These are phyloP conservation scores for Penaeus indicus DNA, from an alignment of 1,140 invertebrate species.

Conservation along the genomic window DNA sequence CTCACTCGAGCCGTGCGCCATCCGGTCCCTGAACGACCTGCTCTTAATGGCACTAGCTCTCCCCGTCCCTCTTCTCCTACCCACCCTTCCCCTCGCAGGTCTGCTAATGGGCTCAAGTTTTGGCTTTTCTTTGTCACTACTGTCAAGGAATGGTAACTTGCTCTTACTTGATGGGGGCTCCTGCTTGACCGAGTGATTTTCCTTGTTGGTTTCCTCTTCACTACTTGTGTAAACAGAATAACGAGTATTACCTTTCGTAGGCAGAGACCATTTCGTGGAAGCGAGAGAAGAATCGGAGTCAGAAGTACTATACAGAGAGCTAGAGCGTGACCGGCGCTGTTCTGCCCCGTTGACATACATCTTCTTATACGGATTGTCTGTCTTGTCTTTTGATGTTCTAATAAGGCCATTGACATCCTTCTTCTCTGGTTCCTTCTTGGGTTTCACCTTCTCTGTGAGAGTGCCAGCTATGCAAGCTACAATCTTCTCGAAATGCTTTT, in stretches of 20 bases:
- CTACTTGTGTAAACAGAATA: constrained; percentile 64
- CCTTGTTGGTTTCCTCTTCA: constrained; percentile 64
- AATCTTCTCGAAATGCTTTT: constrained; percentile 76
- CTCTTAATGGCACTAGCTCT: constrained; percentile 39
- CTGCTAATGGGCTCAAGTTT: constrained; percentile 14
- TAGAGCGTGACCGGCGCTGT: constrained; percentile 72
- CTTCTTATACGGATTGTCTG: constrained; percentile 79
- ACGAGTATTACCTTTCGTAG: constrained; percentile 38
- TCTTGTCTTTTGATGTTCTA: constrained; percentile 69
- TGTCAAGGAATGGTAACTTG: constrained; percentile 24
- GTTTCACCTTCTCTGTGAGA: constrained; percentile 55
- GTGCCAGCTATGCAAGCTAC: constrained; percentile 79
- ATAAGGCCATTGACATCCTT: constrained; percentile 59
- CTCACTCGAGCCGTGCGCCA: constrained; percentile 29
- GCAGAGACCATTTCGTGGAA: constrained; percentile 56
- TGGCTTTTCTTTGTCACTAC: constrained; percentile 33
- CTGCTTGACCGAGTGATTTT: constrained; percentile 48
- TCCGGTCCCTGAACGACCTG: constrained; percentile 33
- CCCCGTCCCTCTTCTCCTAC: constrained; percentile 44
- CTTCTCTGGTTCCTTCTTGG: constrained; percentile 49
- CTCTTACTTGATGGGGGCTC: constrained; percentile 34
- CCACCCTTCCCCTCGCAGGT: constrained; percentile 36
- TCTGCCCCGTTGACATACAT: constrained; percentile 82
- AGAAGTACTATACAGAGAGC: constrained; percentile 64
- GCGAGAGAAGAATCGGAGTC: constrained; percentile 64